phyloP scores from a whole-genome alignment of 2,113 vertebrate species.

The Cyprinodon tularosa region DNA sequence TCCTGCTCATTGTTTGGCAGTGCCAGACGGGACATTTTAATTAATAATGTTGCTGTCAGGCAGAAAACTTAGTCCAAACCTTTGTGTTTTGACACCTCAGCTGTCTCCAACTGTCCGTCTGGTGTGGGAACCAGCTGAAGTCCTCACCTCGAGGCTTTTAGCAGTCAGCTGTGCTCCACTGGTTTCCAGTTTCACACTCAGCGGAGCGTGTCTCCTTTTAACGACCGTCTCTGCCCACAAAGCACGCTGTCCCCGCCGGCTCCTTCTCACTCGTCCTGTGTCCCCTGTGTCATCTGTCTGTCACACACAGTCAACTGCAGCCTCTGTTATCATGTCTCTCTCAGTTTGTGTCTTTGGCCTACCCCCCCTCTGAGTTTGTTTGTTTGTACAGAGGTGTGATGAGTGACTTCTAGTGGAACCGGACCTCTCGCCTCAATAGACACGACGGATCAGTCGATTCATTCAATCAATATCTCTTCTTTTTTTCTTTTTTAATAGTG shows the following conservation, averaged over 20 bases:
- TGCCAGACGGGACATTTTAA: constrained; percentile 2
- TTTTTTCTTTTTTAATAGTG: constrained; percentile 68
- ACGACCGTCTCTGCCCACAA: constrained; percentile 55
- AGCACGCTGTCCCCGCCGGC: constrained; percentile 31
- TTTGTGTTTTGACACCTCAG: constrained; percentile 53
- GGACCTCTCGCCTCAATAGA: constrained; percentile 40
- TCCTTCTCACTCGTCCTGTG: constrained; percentile 29
- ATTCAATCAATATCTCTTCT: constrained; percentile 51
- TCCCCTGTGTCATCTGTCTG: constrained; percentile 11
- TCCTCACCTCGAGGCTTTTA: constrained; percentile 74
- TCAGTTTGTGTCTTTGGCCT: constrained; percentile 38
- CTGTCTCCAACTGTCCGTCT: constrained; percentile 34
- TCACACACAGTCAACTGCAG: constrained; percentile 13
- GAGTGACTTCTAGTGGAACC: constrained; percentile 42
- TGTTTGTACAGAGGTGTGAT: constrained; percentile 25
- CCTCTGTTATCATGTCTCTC: constrained; percentile 38
- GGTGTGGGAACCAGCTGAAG: constrained; percentile 63
- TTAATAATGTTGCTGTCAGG: constrained; percentile 49
- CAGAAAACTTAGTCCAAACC: constrained; percentile 37
- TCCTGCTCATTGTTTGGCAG: not conserved
- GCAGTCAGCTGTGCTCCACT: constrained; percentile 75
- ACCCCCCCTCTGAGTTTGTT: not conserved
- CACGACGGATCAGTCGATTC: constrained; percentile 54
- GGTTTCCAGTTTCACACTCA: constrained; percentile 80
- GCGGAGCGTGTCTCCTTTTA: constrained; percentile 75